Conservation (phyloP, 2,797 vertebrate species). For the Sphenopsis melanotis region DNA sequence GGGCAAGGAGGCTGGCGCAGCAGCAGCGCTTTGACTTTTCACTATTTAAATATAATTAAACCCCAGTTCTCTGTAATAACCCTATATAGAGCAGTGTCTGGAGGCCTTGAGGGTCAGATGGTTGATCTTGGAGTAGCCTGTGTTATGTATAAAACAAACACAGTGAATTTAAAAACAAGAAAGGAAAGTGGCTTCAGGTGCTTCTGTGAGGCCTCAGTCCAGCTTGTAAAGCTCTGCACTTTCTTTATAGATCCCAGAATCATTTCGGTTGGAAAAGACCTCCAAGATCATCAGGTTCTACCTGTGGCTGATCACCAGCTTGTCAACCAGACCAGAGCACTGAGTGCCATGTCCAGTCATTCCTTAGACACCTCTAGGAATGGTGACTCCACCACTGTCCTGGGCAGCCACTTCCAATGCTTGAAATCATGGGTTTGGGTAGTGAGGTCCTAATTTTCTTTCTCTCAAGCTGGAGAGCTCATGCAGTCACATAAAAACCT, state of each 20-base stretch:
- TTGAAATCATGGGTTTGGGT: not conserved
- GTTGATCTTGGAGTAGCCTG: not conserved
- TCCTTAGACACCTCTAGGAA: not conserved
- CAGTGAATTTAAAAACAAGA: not conserved
- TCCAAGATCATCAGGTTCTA: fast-evolving
- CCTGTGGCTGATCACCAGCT: not conserved
- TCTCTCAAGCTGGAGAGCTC: not conserved
- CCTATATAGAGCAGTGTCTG: fast-evolving
- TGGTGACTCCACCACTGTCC: not conserved
- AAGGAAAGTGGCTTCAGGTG: not conserved
- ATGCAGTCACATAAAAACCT: fast-evolving
- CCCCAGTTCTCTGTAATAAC: not conserved
- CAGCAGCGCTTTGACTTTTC: not conserved
- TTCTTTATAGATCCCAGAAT: not conserved
- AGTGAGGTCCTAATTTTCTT: not conserved
- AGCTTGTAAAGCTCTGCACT: fast-evolving
- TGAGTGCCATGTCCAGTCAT: fast-evolving
- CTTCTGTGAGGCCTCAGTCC: not conserved
- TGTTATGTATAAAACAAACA: not conserved
- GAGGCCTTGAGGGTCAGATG: not conserved
- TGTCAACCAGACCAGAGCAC: not conserved
- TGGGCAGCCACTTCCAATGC: not conserved
- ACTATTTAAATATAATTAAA: not conserved
- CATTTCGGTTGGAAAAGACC: not conserved
- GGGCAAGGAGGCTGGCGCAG: not conserved